These are phyloP conservation scores for Artemisiospiza belli DNA, from an alignment of 2,113 vertebrate species.

Conservation along the genomic window DNA sequence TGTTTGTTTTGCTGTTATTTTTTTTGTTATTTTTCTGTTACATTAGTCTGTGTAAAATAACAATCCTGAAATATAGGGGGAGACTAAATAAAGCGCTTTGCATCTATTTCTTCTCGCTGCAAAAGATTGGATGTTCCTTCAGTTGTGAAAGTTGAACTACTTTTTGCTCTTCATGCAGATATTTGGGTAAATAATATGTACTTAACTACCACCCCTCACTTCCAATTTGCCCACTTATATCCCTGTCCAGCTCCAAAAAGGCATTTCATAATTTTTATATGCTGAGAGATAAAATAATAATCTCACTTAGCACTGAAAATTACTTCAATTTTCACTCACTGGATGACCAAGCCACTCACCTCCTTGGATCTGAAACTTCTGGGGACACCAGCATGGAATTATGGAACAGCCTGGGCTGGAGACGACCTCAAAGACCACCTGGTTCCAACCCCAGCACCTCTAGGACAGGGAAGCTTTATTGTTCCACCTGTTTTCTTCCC, in stretches of 20 bases:
- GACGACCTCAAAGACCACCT: background rate
- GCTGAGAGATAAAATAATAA: background rate
- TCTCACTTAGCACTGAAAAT: background rate
- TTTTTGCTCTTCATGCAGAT: background rate
- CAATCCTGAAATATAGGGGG: background rate
- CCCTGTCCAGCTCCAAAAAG: background rate
- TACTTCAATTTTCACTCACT: background rate
- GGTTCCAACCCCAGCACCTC: background rate
- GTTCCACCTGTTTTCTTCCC: background rate
- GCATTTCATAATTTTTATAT: background rate
- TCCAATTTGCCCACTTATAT: background rate
- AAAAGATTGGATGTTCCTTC: background rate
- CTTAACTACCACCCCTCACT: background rate
- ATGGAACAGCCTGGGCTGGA: background rate
- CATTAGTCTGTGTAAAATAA: background rate
- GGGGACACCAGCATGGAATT: background rate
- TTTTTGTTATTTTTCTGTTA: background rate
- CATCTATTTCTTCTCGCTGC: background rate
- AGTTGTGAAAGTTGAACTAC: background rate
- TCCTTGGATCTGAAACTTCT: background rate
- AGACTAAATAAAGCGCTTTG: background rate
- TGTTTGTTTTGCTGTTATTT: background rate
- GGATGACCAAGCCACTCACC: background rate
- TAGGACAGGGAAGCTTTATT: background rate
- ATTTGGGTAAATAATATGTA: background rate